Evolutionary conservation across 2,113 vertebrate species (phyloP).

Genomic region (Oreotrochilus melanogaster): DNA sequence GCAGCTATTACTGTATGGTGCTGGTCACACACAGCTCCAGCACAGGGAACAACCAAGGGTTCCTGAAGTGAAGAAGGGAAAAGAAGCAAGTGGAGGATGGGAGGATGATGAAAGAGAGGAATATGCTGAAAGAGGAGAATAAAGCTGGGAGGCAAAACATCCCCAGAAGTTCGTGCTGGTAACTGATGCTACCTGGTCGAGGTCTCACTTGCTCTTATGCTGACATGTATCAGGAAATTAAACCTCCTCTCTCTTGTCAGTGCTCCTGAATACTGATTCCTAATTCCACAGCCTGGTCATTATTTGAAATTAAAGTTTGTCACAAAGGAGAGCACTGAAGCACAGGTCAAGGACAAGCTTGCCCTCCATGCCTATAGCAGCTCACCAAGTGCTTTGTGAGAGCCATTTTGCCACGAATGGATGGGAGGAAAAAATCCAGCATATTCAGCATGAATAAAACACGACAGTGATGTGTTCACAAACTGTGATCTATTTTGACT

Average conservation of each 20-base stretch:
- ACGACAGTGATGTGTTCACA: constrained; percentile 54
- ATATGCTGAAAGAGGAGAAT: background rate
- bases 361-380: constrained; percentile 22
- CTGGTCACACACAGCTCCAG: background rate
- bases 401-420: constrained; percentile 51
- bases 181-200: constrained; percentile 53
- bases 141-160: background rate
- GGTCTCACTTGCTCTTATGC: background rate
- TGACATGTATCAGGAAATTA: constrained; percentile 36
- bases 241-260: background rate
- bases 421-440: background rate
- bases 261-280: constrained; percentile 37
- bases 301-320: constrained; percentile 66
- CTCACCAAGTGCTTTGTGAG: constrained; percentile 25
- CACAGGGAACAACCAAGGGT: background rate
- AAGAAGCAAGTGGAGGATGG: background rate
- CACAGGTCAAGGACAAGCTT: constrained; percentile 47
- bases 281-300: constrained; percentile 54
- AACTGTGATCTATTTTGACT: constrained; percentile 65
- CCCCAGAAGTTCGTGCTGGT: constrained; percentile 2
- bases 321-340: constrained; percentile 1
- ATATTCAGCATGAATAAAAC: constrained; percentile 64
- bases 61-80: background rate
- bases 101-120: background rate
- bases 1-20: background rate